These are phyloP conservation scores for Neoseiulus cucumeris DNA, from an alignment of 1,140 invertebrate species.

Conservation along the genomic window DNA sequence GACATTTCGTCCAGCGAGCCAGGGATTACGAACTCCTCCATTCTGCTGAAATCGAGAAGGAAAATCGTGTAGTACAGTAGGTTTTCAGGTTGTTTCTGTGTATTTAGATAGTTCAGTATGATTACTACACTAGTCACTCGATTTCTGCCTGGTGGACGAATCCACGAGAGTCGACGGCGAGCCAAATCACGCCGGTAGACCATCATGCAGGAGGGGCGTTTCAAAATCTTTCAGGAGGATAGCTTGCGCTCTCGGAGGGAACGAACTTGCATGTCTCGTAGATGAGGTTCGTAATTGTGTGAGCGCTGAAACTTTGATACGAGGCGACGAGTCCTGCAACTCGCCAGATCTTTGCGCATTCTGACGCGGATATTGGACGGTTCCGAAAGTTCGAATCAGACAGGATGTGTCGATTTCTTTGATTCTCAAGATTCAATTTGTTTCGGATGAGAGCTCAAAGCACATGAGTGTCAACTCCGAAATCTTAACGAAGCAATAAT, in stretches of 20 bases:
- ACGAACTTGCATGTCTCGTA: too few relatives aligned
- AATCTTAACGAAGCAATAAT: too few relatives aligned
- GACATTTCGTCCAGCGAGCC: slow-evolving; percentile 6
- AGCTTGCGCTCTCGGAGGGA: too few relatives aligned
- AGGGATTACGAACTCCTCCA: neutral
- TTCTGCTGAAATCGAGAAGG: neutral
- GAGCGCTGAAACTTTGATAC: neutral
- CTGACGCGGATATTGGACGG: too few relatives aligned
- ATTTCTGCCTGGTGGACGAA: neutral
- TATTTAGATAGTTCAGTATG: neutral
- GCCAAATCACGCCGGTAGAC: neutral
- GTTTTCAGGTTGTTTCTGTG: neutral
- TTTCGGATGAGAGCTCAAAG: too few relatives aligned
- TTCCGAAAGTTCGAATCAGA: too few relatives aligned
- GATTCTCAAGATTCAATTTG: too few relatives aligned
- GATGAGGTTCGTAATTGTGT: neutral
- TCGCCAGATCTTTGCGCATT: too few relatives aligned
- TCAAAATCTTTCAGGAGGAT: neutral
- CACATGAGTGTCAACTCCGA: too few relatives aligned
- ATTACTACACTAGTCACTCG: neutral
- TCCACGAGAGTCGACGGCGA: neutral
- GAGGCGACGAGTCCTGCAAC: too few relatives aligned
- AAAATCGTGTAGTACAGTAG: neutral
- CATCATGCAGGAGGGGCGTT: neutral
- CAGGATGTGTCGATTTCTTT: too few relatives aligned